These are phyloP conservation scores for Bhutanitis thaidina DNA, from an alignment of 2,888 invertebrate genomes.

Conservation along the genomic window DNA sequence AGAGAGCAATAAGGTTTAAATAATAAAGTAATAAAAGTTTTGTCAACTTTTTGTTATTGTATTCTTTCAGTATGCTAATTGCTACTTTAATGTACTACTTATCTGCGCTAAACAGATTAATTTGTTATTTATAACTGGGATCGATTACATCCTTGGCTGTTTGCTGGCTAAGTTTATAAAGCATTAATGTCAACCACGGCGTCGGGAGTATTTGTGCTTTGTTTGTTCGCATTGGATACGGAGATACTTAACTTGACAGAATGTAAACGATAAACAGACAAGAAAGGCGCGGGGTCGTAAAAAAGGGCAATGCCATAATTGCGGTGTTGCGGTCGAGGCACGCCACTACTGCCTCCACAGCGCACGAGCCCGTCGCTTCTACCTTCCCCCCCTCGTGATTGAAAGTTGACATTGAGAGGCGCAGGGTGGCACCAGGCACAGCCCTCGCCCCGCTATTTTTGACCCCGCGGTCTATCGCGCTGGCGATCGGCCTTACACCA, in stretches of 20 bases:
- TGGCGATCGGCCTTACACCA: constrained; percentile 73
- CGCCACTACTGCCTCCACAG: constrained; percentile 33
- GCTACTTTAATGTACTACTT: constrained; percentile 32
- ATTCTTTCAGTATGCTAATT: constrained; percentile 41
- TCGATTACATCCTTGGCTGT: neutral
- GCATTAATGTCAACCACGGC: neutral
- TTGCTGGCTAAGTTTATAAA: neutral
- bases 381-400: constrained; percentile 72
- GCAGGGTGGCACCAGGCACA: constrained; percentile 76
- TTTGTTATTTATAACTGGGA: neutral
- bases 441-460: constrained; percentile 65
- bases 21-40: constrained; percentile 58
- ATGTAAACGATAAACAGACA: constrained; percentile 48
- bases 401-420: constrained; percentile 72
- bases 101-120: neutral
- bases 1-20: constrained; percentile 55
- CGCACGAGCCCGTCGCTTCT: constrained; percentile 50
- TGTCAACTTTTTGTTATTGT: constrained; percentile 43
- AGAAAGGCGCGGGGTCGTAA: constrained; percentile 38
- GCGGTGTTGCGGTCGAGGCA: constrained; percentile 43
- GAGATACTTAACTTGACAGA: constrained; percentile 59
- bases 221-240: constrained; percentile 23
- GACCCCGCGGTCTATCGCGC: constrained; percentile 74
- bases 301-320: constrained; percentile 62
- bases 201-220: neutral